phyloP scores from a whole-genome alignment of 2,113 vertebrate species.

The Callorhinus ursinus region DNA sequence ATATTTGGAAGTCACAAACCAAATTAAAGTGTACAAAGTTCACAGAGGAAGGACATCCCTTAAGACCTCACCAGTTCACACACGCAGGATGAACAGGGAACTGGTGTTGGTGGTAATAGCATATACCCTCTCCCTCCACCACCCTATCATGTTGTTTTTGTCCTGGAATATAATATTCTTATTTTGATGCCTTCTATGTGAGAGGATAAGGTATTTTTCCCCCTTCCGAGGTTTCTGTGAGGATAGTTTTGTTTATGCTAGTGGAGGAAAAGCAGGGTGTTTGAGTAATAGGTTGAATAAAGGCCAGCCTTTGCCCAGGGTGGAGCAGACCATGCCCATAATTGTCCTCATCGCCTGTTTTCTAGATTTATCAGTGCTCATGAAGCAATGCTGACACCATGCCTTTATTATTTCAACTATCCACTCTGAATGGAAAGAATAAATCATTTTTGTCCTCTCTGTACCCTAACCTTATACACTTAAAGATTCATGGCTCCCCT shows the following conservation, averaged over 20 bases:
- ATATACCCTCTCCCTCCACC: background rate
- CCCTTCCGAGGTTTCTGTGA: background rate
- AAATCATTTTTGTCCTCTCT: conserved; percentile 23
- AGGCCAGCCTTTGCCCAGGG: background rate
- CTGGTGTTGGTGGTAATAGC: fast-evolving
- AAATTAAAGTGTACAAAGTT: background rate
- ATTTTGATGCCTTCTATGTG: background rate
- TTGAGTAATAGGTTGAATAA: background rate
- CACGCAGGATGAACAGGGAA: background rate
- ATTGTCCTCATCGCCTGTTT: background rate
- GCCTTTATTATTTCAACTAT: conserved; percentile 39
- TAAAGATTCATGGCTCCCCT: background rate
- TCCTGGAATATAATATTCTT: background rate
- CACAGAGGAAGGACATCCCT: background rate
- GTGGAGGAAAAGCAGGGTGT: background rate
- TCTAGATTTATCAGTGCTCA: background rate
- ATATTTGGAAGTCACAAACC: background rate
- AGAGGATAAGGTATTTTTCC: background rate
- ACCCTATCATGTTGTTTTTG: background rate
- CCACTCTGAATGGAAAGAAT: background rate
- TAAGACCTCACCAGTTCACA: background rate
- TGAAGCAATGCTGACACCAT: background rate
- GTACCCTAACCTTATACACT: conserved; percentile 29
- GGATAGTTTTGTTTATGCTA: background rate
- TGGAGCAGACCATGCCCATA: background rate